Evolutionary conservation across 2,797 vertebrate species (phyloP).

Genomic region (Intellagama lesueurii): DNA sequence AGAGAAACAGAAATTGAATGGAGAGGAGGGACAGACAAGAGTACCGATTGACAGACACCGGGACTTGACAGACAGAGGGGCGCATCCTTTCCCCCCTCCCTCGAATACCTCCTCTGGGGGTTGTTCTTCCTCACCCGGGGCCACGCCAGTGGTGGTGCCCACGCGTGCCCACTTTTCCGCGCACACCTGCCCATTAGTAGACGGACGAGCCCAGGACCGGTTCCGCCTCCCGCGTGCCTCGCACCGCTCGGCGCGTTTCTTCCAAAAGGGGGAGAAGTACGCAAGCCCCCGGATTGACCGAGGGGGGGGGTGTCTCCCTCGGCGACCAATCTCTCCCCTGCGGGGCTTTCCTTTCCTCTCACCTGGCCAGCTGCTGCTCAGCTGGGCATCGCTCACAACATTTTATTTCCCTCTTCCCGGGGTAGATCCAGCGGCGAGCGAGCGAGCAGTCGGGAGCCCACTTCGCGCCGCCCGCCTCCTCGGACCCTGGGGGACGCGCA

Average conservation of each 20-base stretch:
- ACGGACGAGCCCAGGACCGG: background rate
- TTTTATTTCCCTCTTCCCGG: slow-evolving; percentile 38
- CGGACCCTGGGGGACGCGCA: slow-evolving; percentile 37
- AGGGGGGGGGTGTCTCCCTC: too few species aligned
- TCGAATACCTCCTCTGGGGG: background rate
- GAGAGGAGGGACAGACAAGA: background rate
- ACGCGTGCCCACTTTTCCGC: background rate
- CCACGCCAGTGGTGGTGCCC: background rate
- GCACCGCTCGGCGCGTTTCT: background rate
- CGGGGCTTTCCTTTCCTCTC: background rate
- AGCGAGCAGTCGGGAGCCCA: background rate
- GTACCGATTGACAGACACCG: background rate
- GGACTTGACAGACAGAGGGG: too few species aligned
- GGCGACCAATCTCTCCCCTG: too few species aligned
- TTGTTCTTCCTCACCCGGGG: too few species aligned
- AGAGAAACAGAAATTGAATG: background rate
- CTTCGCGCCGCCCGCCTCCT: slow-evolving; percentile 35
- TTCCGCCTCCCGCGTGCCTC: background rate
- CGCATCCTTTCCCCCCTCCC: too few species aligned
- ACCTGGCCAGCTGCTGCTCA: slow-evolving; percentile 66
- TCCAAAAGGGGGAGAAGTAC: background rate
- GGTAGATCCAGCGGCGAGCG: background rate
- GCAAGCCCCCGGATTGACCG: background rate
- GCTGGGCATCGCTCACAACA: slow-evolving; percentile 55
- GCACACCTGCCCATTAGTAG: background rate